Base-by-base conservation (phyloP, 2,888 invertebrate genomes). In the Loripinus fragilis region DNA sequence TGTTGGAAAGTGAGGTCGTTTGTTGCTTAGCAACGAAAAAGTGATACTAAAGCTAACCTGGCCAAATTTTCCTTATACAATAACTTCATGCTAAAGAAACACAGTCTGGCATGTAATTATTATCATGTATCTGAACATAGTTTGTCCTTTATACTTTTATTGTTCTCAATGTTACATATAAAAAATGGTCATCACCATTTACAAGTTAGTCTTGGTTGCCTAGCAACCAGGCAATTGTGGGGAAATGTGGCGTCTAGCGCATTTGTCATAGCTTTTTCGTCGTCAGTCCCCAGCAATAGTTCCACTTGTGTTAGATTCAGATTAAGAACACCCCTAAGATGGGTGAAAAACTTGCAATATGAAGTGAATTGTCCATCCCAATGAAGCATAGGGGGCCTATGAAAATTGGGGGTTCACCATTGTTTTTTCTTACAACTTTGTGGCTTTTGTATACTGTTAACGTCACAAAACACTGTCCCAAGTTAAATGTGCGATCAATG, bases 251-350 rank as follows among this genome's bases (percentile, higher is more conserved):
- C 1, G 64, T 69, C 69, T 23, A 74, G 20, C 20, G 74, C 68
- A 28, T 69, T 74, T 25, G 71, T 71, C 45, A 71, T 38, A 0
- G 65, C 72, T 35, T 65, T 72, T 48, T 72, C 72, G n/a, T 45
- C 45, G n/a, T 45, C 45, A 12, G 45, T 45, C 10, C 45, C 45
- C 15, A 45, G 3, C 17, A 45, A 20, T 45, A 45, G 7, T 45
- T 45, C 45, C 2, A 45, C 3, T 15, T 17, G 8, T 8, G 15
- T 3, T 17, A 5, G 3, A 20, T 20, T 45, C 15, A 45, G 3
- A 17, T 45, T 20, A 8, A 45, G 20, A 20, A 3, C 20, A 3
- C 17, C 17, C 2, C n/a, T 17, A 15, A 45, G 20, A 20, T 45
- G 45, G 20, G 7, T 20, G 20, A 45, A 45, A 20, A 45, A 45